These are phyloP conservation scores for Mamestra configurata DNA, from an alignment of 1,140 invertebrate species.

Conservation along the genomic window DNA sequence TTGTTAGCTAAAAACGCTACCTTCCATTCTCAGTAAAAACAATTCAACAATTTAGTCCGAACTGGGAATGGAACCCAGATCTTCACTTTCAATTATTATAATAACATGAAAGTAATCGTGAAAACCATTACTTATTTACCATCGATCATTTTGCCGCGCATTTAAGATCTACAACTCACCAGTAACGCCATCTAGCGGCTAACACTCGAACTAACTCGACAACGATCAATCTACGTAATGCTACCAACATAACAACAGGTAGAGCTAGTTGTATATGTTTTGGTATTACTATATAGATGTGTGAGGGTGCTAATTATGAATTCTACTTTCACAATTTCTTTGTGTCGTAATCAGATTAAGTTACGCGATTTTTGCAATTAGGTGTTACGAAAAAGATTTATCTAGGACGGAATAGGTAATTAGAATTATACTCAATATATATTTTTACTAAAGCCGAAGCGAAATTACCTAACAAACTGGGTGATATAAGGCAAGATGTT, in stretches of 20 bases:
- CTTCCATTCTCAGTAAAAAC: too few relatives aligned
- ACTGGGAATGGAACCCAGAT: too few relatives aligned
- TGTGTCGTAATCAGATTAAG: not conserved
- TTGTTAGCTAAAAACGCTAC: too few relatives aligned
- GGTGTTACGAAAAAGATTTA: not conserved
- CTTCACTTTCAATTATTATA: not conserved
- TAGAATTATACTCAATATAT: too few relatives aligned
- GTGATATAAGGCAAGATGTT: too few relatives aligned
- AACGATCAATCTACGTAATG: conserved; percentile 21
- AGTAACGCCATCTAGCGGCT: conserved; percentile 38
- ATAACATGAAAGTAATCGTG: not conserved
- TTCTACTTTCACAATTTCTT: conserved; percentile 18
- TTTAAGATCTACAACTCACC: not conserved
- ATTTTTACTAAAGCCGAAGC: too few relatives aligned
- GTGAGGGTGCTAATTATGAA: not conserved
- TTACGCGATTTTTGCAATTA: not conserved
- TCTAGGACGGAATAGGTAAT: not conserved
- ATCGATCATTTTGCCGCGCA: not conserved
- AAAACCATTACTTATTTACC: not conserved
- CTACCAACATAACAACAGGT: conserved; percentile 9
- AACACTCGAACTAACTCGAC: conserved; percentile 2
- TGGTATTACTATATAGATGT: not conserved
- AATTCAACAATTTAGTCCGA: too few relatives aligned
- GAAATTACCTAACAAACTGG: too few relatives aligned
- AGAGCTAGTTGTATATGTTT: conserved; percentile 17